phyloP scores from a whole-genome alignment of 2,113 vertebrate genomes.

The Danionella cerebrum region DNA sequence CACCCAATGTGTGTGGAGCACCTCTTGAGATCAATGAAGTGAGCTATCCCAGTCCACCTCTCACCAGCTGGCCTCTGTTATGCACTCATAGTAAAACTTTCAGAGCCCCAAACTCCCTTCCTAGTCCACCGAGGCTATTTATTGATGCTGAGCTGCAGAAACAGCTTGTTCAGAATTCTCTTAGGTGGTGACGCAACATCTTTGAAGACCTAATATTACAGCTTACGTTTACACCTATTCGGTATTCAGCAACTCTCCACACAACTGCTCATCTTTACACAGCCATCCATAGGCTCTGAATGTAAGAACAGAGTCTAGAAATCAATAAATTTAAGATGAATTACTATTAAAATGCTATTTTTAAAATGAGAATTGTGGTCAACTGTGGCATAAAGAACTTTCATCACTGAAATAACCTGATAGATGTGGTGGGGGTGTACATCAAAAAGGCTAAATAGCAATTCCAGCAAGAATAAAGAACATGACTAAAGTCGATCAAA shows the following conservation, averaged over 20 bases:
- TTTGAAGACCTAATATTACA: not conserved
- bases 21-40: no score
- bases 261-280: not conserved
- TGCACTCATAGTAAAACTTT: not conserved
- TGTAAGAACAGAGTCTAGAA: not conserved
- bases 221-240: not conserved
- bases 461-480: not conserved
- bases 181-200: not conserved
- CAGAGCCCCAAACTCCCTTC: not conserved
- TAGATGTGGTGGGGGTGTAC: not conserved
- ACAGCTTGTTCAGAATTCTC: not conserved
- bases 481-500: not conserved
- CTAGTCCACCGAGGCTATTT: not conserved
- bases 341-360: not conserved
- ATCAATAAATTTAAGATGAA: not conserved
- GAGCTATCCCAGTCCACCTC: no score
- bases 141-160: not conserved
- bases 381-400: not conserved
- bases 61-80: no score
- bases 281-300: not conserved
- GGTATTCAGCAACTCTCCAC: not conserved
- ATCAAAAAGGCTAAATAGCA: not conserved
- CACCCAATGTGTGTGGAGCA: no score
- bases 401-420: not conserved
- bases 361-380: not conserved